These are phyloP conservation scores for Neodiprion virginianus DNA, from an alignment of 1,140 invertebrate species.

Conservation along the genomic window DNA sequence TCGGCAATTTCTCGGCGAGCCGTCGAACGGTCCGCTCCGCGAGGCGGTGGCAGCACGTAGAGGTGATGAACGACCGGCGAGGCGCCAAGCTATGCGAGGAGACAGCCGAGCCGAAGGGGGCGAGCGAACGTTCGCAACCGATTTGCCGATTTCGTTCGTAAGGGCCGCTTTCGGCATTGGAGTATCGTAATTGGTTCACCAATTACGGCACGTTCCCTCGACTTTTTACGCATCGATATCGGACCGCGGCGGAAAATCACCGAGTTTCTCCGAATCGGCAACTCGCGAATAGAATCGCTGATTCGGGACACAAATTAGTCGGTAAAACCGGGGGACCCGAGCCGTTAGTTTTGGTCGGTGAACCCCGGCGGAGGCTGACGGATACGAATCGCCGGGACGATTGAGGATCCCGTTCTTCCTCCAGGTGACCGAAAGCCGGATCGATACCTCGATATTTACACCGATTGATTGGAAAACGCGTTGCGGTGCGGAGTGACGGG, in stretches of 20 bases:
- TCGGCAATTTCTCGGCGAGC: conserved; percentile 29
- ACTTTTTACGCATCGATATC: too few species aligned
- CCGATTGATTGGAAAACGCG: conserved; percentile 57
- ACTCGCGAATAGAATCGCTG: too few species aligned
- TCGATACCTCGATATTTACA: conserved; percentile 60
- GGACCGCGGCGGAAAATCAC: too few species aligned
- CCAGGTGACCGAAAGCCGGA: conserved; percentile 27
- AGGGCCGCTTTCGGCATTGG: background rate
- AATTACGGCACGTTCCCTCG: background rate
- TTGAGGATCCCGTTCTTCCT: too few species aligned
- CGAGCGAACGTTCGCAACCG: background rate
- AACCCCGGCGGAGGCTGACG: background rate
- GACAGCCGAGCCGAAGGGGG: background rate
- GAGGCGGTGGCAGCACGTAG: conserved; percentile 16
- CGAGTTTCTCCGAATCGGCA: too few species aligned
- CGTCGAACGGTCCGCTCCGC: conserved; percentile 24
- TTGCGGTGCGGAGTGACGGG: conserved; percentile 57
- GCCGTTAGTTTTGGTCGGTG: background rate
- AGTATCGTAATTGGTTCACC: background rate
- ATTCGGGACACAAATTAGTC: background rate
- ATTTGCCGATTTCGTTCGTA: background rate
- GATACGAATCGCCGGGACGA: too few species aligned
- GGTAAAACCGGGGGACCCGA: background rate
- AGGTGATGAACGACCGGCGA: conserved; percentile 43
- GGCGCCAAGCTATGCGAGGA: conserved; percentile 49